Evolutionary conservation across 2,113 vertebrate species (phyloP), one percentile per base, ranked within the genome.

Genomic region (Manacus vitellinus): DNA sequence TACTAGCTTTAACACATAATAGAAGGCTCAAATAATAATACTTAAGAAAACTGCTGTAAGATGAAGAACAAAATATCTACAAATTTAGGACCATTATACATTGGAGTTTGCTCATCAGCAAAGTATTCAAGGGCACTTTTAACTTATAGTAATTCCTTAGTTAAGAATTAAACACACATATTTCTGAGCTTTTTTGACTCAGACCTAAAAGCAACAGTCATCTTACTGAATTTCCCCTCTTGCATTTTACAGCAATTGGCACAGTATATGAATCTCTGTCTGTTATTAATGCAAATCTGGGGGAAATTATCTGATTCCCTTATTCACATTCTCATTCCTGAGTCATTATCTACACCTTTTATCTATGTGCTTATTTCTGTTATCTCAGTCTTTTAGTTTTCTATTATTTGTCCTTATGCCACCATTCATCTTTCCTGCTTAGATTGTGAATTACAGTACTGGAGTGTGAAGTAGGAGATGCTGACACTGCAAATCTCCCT

Each of bases 401-500:
- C 59, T 46, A 7, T 81, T 88, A 52, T 71, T 88, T 88, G 16
- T 68, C 70, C 19, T 89, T 61, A 63, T n/a, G 61, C 37, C 51
- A 87, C 21, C 27, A 31, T 54, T 70, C 58, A 55, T 70, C 59
- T 61, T 55, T 43, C 21, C 77, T 79, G 58, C 56, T 91, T 76
- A 68, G 41, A 88, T 31, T 76, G 85, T 68, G 54, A n/a, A 71
- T 68, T 93, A 75, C 56, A 68, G 37, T 18, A 55, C n/a, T 54
- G 35, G 41, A 62, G 4, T 55, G n/a, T 66, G 74, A 94, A 91
- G 43, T 58, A 65, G 13, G n/a, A 94, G 74, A 71, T 95, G 92
- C 94, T 96, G 92, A 92, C 56, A 49, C 62, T 61, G 85, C 95
- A 96, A n/a, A 92, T 92, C 71, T 84, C 41, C 76, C 67, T 56